Evolutionary conservation across 2,797 vertebrate species (phyloP), one percentile per base, ranked within the genome.

Genomic region (Mycteria americana): DNA sequence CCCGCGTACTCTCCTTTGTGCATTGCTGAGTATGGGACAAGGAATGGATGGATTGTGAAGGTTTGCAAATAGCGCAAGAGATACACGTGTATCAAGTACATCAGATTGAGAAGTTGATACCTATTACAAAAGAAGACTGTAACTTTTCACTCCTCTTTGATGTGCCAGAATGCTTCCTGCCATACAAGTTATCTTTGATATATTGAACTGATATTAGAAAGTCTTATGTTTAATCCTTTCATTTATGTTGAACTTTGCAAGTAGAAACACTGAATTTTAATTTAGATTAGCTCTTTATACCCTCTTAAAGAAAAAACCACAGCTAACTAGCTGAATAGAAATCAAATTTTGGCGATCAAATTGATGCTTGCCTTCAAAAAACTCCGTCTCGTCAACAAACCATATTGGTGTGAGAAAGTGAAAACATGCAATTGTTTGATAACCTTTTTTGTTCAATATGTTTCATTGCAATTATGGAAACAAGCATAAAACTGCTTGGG

Each of bases 241-340:
- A 63, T 94, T 97, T 95, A 85, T 94, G 78, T 85, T 95, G 86
- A 96, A 82, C 65, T 95, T 97, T 92, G 67, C 37, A 85, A 86
- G 54, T 56, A 74, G 64, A 89, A 97, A 53, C 51, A 76, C 64
- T 80, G 67, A 92, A 87, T 95, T 94, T 84, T 88, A 88, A 87
- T 95, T 93, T 89, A 89, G 69, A 90, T 85, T 73, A 77, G 19
- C 23, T 82, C 37, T 93, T 95, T 91, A 65, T 96, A 83, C 56
- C 31, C 4, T 73, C 76, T 83, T 64, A 25, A 78, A 88, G 57
- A 79, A 93, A 56, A 77, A 86, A 87, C 6, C 0, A 31, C 6
- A 46, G 30, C 33, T 89, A 51, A 79, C 39, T 82, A 79, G 30
- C 74, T 89, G 35, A 96, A 85, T 22, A 89, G 63, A 92, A 94